Conservation (phyloP, 1,140 invertebrate genomes). For the Coelopa frigida region DNA sequence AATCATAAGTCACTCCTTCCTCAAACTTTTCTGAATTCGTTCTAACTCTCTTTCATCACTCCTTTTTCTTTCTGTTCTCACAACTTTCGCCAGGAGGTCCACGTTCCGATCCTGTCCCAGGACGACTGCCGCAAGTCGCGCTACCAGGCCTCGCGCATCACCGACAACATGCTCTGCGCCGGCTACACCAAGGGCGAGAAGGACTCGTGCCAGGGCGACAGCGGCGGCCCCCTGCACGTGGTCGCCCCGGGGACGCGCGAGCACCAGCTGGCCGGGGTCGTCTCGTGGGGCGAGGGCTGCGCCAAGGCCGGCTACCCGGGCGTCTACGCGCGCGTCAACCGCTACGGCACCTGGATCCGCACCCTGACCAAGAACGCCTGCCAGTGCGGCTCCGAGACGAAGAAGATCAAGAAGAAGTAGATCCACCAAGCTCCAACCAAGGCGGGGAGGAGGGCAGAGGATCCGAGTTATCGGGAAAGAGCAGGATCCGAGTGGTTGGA, state of each 20-base stretch:
- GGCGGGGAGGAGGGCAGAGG: too few species aligned
- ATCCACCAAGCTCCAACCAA: not conserved
- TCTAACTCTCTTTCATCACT: not conserved
- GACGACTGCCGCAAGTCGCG: conserved; percentile 22
- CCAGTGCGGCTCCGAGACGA: conserved; percentile 42
- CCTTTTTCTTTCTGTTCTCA: not conserved
- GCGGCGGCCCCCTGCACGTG: conserved; percentile 59
- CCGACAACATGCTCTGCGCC: conserved; percentile 48
- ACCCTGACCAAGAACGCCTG: conserved; percentile 56
- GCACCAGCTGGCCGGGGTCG: conserved; percentile 48
- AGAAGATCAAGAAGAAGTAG: conserved; percentile 12
- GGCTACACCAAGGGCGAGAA: conserved; percentile 45
- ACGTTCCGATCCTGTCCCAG: conserved; percentile 43
- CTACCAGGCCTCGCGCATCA: conserved; percentile 25
- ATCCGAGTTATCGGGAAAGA: too few species aligned
- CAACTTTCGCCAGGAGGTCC: conserved; percentile 50
- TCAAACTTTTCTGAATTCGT: not conserved
- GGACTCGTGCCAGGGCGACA: conserved; percentile 58
- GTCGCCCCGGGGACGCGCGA: conserved; percentile 20
- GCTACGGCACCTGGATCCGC: conserved; percentile 60
- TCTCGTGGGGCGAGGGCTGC: conserved; percentile 62
- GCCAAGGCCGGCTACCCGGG: conserved; percentile 56
- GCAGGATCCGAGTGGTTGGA: too few species aligned
- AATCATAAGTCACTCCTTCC: too few species aligned
- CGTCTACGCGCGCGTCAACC: conserved; percentile 63